Base-by-base conservation (phyloP, 1,140 invertebrate genomes). In the Eupeodes corollae region DNA sequence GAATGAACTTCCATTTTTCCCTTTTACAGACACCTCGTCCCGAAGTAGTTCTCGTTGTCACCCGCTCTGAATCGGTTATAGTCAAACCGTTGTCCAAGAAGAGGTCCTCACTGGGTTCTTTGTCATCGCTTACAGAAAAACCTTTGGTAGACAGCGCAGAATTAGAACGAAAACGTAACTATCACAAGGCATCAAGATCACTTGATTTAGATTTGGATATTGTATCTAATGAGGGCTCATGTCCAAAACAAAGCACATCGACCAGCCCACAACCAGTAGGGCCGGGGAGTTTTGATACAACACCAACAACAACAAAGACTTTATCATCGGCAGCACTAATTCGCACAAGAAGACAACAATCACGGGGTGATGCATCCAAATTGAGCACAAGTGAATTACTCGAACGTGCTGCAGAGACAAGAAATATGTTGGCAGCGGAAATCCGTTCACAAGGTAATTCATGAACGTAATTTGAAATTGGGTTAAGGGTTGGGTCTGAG, bases 11-110 rank as follows among this genome's bases (percentile, higher is more conserved):
- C 34, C 10, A 13, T 44, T 37, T 16, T 14, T 16, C 9, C 13
- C 26, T 45, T 56, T 56, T 58, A 1, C 52, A 78, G 75, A 78
- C 80, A 41, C 80, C 82, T 16, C 69, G 79, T 43, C 73, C 80
- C 6, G 79, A 82, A 62, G 77, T 83, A 15, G 78, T 81, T 5
- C 56, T 86, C 31, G 82, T 86, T 0, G 75, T 83, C 8, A 68
- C 65, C 21, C 62, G 65, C 21, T 67, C 65, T 44, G 65, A 68
- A 44, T 68, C 65, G 40, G 48, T 67, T 18, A 52, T 66, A 9
- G 52, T 64, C 2, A 66, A 68, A 43, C 35, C 62, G 6, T 42
- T 67, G n/a, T 62, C 52, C 47, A 68, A 68, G 47, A 68, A 67
- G 43, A 60, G 64, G 21, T 63, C 62, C 26, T 67, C 65, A n/a